Evolutionary conservation across 2,113 vertebrate species (phyloP).

Genomic region (Sebastes fasciatus): DNA sequence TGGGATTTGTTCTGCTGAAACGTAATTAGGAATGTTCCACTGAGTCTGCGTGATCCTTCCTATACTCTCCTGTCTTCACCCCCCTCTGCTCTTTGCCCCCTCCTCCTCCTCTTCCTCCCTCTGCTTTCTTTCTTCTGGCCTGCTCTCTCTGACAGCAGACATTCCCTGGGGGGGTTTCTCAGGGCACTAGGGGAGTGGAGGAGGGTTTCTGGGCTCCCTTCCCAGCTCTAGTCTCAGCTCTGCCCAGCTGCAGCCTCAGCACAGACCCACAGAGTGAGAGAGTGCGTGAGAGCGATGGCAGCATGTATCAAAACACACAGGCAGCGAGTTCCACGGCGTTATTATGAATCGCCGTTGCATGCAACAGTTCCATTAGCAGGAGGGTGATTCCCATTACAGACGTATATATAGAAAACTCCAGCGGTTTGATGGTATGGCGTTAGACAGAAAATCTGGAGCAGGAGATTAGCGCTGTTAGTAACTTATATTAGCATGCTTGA

Average conservation of each 20-base stretch:
- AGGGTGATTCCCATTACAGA: constrained; percentile 55
- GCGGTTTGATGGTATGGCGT: constrained; percentile 57
- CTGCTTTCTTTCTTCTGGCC: constrained; percentile 64
- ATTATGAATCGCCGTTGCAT: constrained; percentile 67
- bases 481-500: constrained; percentile 62
- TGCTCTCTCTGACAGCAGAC: constrained; percentile 74
- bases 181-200: constrained; percentile 60
- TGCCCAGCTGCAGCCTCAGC: constrained; percentile 76
- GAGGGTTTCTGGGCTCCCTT: constrained; percentile 73
- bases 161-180: constrained; percentile 75
- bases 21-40: constrained; percentile 79
- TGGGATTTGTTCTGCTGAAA: constrained; percentile 75
- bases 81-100: constrained; percentile 55
- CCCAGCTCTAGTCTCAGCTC: constrained; percentile 70
- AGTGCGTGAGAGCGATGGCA: constrained; percentile 72
- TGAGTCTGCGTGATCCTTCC: constrained; percentile 62
- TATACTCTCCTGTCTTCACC: constrained; percentile 43
- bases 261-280: constrained; percentile 61
- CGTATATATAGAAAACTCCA: constrained; percentile 66
- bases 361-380: constrained; percentile 67
- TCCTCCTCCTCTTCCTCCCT: constrained; percentile 8
- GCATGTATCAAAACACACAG: constrained; percentile 69
- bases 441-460: constrained; percentile 53
- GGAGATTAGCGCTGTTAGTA: constrained; percentile 69
- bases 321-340: constrained; percentile 60